Evolutionary conservation across 92 coral and sea anemone genomes (phyloP).

Genomic region (Umimayanthus kanabou): DNA sequence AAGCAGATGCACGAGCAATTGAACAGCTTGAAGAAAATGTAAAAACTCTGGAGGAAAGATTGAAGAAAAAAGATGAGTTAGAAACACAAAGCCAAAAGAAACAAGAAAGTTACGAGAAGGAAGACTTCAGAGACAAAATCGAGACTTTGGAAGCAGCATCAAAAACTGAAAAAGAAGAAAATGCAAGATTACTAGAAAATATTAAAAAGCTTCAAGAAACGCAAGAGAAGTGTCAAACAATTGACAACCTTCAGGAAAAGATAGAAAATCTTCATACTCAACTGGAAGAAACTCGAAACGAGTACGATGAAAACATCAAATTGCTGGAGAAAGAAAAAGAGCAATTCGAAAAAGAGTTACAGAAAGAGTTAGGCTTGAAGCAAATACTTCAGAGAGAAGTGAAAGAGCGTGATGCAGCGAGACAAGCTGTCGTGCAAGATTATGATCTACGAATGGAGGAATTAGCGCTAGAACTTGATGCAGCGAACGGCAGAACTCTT

Average conservation of each 20-base stretch:
- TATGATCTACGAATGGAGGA: conserved; percentile 81
- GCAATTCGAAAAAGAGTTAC: conserved; percentile 48
- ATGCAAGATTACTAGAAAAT: conserved; percentile 13
- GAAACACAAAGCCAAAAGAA: neutral
- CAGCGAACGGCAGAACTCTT: conserved; percentile 57
- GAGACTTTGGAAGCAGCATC: conserved; percentile 46
- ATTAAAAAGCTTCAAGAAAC: conserved; percentile 46
- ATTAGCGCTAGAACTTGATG: conserved; percentile 72
- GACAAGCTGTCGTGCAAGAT: conserved; percentile 79
- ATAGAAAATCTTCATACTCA: conserved; percentile 35
- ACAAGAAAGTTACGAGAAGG: conserved; percentile 50
- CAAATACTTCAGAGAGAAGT: conserved; percentile 68
- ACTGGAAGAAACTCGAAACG: conserved; percentile 48
- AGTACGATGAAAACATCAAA: conserved; percentile 41
- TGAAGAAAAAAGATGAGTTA: conserved; percentile 43
- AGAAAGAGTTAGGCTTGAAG: conserved; percentile 49
- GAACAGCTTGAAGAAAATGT: conserved; percentile 66
- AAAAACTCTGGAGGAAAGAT: conserved; percentile 51
- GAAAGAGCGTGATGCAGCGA: conserved; percentile 75
- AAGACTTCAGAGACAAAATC: conserved; percentile 52
- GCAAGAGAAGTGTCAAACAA: conserved; percentile 39
- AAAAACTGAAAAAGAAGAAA: conserved; percentile 41
- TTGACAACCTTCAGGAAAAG: conserved; percentile 42
- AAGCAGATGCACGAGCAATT: conserved; percentile 56
- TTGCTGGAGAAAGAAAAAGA: conserved; percentile 52